Evolutionary conservation across 2,888 invertebrate genomes (phyloP).

Genomic region (Cheilosia vernalis): DNA sequence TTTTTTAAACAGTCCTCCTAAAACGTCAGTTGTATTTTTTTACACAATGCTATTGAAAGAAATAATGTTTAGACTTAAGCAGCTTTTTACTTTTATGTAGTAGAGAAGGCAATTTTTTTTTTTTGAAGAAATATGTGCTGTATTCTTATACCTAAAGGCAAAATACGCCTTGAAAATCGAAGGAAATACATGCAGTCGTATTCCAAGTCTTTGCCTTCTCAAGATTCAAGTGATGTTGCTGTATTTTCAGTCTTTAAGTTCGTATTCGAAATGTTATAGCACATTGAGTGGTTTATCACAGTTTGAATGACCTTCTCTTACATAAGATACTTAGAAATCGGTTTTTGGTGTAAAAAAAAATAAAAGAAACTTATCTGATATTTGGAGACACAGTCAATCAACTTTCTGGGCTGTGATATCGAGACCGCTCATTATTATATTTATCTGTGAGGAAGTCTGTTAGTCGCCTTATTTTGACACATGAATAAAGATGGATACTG

Average conservation of each 20-base stretch:
- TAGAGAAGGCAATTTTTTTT: not conserved
- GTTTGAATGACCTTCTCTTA: slow-evolving; percentile 3
- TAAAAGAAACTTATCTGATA: too few relatives aligned
- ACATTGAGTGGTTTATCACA: slow-evolving; percentile 10
- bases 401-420: too few relatives aligned
- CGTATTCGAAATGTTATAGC: slow-evolving; percentile 29
- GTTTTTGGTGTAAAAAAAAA: too few relatives aligned
- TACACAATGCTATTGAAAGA: too few relatives aligned
- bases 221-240: slow-evolving; percentile 54
- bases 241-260: slow-evolving; percentile 57
- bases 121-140: slow-evolving; percentile 11
- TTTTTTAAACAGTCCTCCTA: too few relatives aligned
- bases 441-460: too few relatives aligned
- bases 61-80: too few relatives aligned
- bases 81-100: not conserved
- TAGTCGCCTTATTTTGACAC: too few relatives aligned
- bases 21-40: too few relatives aligned
- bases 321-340: not conserved
- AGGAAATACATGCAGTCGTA: not conserved
- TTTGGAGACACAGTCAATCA: too few relatives aligned
- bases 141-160: slow-evolving; percentile 6
- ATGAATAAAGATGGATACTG: too few relatives aligned
- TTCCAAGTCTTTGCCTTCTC: slow-evolving; percentile 6
- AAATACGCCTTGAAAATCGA: slow-evolving; percentile 13
- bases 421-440: too few relatives aligned